Percentiles rank a stretch among this genome's conserved stretches.
Evolutionary conservation across 2,797 vertebrate species (phyloP).

Genomic region (Vipera ursinii): DNA sequence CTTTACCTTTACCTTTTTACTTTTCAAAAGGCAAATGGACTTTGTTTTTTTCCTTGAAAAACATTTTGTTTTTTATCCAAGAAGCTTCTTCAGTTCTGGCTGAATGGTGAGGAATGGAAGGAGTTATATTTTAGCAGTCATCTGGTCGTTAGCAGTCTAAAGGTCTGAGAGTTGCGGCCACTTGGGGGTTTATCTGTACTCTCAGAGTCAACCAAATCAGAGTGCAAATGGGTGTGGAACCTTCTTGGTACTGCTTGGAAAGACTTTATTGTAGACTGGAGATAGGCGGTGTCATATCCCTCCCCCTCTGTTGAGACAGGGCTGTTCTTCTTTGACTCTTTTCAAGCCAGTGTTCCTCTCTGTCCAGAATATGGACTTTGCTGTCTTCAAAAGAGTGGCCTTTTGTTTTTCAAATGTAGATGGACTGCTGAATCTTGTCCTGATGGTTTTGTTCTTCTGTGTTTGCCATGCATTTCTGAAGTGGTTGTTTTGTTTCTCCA

Average conservation of each 20-base stretch:
- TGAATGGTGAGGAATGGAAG: neutral
- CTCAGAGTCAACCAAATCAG: neutral
- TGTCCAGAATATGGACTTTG: neutral
- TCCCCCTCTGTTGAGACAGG: neutral
- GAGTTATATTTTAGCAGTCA: neutral
- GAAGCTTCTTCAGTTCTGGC: neutral
- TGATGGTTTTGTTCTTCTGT: neutral
- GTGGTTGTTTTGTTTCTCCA: neutral
- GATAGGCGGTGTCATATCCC: neutral
- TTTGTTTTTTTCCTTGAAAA: neutral
- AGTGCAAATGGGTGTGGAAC: neutral
- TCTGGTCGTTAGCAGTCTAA: neutral
- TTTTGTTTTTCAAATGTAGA: neutral
- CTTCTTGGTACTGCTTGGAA: neutral
- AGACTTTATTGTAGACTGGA: neutral
- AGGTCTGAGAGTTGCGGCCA: neutral
- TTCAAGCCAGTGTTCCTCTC: neutral
- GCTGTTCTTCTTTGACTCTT: neutral
- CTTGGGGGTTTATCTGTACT: neutral
- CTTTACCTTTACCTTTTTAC: neutral
- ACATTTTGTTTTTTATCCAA: neutral
- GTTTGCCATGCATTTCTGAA: neutral
- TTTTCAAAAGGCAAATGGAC: neutral
- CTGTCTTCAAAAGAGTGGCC: neutral
- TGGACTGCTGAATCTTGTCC: neutral